Evolutionary conservation across 2,888 invertebrate genomes (phyloP), one percentile per base, ranked within the genome.

Genomic region (Zaprionus lineosus): DNA sequence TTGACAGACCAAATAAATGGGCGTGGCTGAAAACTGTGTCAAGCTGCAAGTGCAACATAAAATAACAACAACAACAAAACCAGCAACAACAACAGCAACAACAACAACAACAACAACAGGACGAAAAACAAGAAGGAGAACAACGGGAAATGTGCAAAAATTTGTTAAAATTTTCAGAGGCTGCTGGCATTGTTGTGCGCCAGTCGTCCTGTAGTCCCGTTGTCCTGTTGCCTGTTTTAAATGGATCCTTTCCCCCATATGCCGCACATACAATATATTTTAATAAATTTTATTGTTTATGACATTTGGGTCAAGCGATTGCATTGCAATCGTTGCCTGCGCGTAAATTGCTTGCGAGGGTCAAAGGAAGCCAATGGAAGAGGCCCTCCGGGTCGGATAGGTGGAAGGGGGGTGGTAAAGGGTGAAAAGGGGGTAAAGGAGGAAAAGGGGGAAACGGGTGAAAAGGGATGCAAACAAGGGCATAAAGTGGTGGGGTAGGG

Each of bases 1-100:
- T 75, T 78, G 83, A 82, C 78, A 83, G 68, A 78, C 83, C 73
- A 83, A 78, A 83, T 75, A 82, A 78, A 78, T 84, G 78, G 78
- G 78, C 60, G 83, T 78, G 85, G 83, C 50, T 43, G 52, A 61
- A 73, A 81, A 84, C 70, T 84, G 82, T 81, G 86, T 84, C 86
- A 85, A 71, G 82, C 77, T 60, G 81, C 85, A 75, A 66, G 68
- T 68, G 69, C 81, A 81, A 52, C 51, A 46, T 39, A 61, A 46
- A 47, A 33, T 29, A 44, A 19, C 44, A 28, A 2, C 65, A 64
- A 41, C 51, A 28, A 16, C 36, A 33, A 44, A 33, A 36, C 21
- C 26, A 52, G 34, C 44, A 39, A 18, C 36, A 57, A 16, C 12
- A 12, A 12, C 19, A 33, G 29, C 29, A 29, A n/a, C 29, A n/a